These are phyloP conservation scores for Callosobruchus maculatus DNA, from an alignment of 2,888 invertebrate genomes.

Conservation along the genomic window DNA sequence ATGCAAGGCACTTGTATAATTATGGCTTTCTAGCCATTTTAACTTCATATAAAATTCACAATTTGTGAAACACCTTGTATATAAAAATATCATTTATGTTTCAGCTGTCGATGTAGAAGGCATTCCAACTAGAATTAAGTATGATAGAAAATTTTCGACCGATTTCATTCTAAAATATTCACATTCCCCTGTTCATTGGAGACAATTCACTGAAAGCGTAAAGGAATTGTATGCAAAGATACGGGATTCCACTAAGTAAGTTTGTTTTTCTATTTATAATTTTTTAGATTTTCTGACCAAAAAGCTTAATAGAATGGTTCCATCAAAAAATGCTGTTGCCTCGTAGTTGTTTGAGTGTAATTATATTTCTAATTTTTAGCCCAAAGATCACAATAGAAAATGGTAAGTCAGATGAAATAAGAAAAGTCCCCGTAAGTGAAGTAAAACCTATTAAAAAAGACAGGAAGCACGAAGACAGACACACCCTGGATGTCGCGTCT, in stretches of 20 bases:
- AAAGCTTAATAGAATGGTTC: too few species aligned
- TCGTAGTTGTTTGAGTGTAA: too few species aligned
- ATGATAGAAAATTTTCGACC: constrained; percentile 48
- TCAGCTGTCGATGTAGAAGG: constrained; percentile 61
- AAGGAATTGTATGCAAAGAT: constrained; percentile 41
- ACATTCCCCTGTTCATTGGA: constrained; percentile 39
- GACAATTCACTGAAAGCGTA: constrained; percentile 35
- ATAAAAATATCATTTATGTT: constrained; percentile 31
- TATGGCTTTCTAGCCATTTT: too few species aligned
- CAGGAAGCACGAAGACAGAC: constrained; percentile 32
- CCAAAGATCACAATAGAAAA: constrained; percentile 47
- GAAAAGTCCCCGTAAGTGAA: constrained; percentile 33
- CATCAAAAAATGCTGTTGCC: too few species aligned
- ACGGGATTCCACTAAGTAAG: constrained; percentile 38
- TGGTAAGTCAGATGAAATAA: constrained; percentile 35
- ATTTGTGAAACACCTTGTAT: too few species aligned
- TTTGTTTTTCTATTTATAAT: constrained; percentile 2
- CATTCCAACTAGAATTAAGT: constrained; percentile 54
- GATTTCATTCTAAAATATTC: constrained; percentile 43
- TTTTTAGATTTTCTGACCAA: too few species aligned
- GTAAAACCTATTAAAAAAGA: constrained; percentile 44
- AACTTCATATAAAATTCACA: too few species aligned
- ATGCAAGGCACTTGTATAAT: too few species aligned
- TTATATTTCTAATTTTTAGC: too few species aligned
- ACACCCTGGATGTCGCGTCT: constrained; percentile 38